These are phyloP conservation scores for Orthosia gracilis DNA, from an alignment of 2,888 invertebrate species.

Conservation along the genomic window DNA sequence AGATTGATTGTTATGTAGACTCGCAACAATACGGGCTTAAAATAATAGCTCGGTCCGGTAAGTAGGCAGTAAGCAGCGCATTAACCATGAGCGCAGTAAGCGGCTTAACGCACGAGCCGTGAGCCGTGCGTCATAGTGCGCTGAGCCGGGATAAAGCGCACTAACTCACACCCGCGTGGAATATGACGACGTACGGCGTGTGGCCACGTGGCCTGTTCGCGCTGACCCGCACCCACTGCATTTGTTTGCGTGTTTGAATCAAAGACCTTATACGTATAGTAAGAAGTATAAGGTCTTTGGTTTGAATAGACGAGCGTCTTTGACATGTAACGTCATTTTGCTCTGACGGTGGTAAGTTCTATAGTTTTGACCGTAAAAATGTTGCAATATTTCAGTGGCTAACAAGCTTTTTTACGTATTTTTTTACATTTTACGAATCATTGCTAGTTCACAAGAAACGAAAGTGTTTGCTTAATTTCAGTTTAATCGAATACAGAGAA, in stretches of 20 bases:
- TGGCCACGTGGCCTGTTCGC: background rate
- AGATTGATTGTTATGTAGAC: slow-evolving; percentile 7
- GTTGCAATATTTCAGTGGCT: too few species aligned
- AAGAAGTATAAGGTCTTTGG: too few species aligned
- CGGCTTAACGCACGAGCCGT: slow-evolving; percentile 62
- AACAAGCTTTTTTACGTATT: too few species aligned
- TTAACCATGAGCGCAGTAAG: slow-evolving; percentile 70
- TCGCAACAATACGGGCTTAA: slow-evolving; percentile 23
- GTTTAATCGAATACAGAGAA: too few species aligned
- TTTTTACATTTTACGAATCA: too few species aligned
- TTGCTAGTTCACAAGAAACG: too few species aligned
- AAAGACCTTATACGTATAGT: too few species aligned
- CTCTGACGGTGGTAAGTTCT: too few species aligned
- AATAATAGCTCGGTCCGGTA: slow-evolving; percentile 52
- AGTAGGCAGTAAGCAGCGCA: slow-evolving; percentile 65
- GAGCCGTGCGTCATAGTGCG: slow-evolving; percentile 28
- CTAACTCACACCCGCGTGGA: slow-evolving; percentile 54
- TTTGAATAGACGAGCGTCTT: slow-evolving; percentile 9
- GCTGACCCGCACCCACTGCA: background rate
- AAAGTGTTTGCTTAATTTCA: too few species aligned
- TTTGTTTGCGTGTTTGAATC: background rate
- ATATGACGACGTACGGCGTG: background rate
- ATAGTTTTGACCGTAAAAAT: too few species aligned
- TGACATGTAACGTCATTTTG: too few species aligned
- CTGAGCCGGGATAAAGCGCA: slow-evolving; percentile 59